phyloP scores from a whole-genome alignment of 2,113 vertebrate genomes.

The Pollachius pollachius region DNA sequence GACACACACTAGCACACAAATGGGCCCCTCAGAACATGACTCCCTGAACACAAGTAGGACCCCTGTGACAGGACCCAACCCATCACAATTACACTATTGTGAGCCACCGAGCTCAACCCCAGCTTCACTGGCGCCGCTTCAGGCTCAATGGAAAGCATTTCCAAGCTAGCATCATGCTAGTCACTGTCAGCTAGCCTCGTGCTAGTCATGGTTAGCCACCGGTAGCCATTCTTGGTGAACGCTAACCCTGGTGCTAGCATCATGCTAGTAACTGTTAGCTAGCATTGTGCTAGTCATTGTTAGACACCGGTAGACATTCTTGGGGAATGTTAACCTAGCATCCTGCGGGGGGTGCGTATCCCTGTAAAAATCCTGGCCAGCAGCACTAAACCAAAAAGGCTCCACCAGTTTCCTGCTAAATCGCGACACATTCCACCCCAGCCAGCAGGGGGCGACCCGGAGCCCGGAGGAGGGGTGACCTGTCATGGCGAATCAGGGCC shows the following conservation, averaged over 20 bases:
- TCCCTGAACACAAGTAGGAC: too few relatives aligned
- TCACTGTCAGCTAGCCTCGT: background rate
- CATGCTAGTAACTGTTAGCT: background rate
- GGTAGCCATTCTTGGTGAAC: background rate
- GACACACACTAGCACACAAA: background rate
- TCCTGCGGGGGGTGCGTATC: too few relatives aligned
- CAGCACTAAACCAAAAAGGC: too few relatives aligned
- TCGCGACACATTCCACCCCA: background rate
- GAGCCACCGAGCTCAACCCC: background rate
- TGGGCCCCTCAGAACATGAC: too few relatives aligned
- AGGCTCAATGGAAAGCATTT: background rate
- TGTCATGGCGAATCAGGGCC: conserved; percentile 66
- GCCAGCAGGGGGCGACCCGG: background rate
- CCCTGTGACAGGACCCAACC: too few relatives aligned
- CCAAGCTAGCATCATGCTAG: background rate
- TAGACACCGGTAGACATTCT: background rate
- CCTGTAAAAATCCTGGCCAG: too few relatives aligned
- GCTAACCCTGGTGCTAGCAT: background rate
- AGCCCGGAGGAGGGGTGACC: too few relatives aligned
- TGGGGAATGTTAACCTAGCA: background rate
- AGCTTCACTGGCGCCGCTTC: too few relatives aligned
- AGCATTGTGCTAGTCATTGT: background rate
- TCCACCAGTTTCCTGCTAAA: background rate
- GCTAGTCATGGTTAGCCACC: background rate
- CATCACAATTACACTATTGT: background rate